Evolutionary conservation across 2,888 invertebrate species (phyloP), one percentile per base, ranked within the genome.

Genomic region (Philopedon plagiatum): DNA sequence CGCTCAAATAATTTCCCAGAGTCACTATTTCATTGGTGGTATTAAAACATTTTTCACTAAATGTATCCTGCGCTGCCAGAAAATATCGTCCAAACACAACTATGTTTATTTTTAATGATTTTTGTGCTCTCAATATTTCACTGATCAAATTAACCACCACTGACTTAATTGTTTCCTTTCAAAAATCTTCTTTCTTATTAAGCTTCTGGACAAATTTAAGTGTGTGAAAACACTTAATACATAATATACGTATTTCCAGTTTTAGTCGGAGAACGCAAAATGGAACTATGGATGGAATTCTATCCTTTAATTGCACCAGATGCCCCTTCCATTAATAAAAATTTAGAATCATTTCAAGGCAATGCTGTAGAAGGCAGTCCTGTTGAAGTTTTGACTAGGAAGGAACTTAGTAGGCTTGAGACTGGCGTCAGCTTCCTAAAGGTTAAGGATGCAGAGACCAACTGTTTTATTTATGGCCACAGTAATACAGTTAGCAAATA

Each of bases 351-450:
- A 65, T 92, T 92, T 77, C 86, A 85, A 46, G 89, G 90, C 0
- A 84, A 84, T 49, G 87, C 88, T 69, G 86, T 92, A n/a, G 94
- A 95, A 78, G 95, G 95, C 0, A 93, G 92, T 78, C 89, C 93
- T 0, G 86, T 93, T 23, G 92, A 92, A 75, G 88, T 92, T 0
- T 88, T 92, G 0, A 88, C 89, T 0, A 82, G 81, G 37, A 85
- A 85, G 64, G 94, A 95, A 80, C 85, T 95, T 29, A 89, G 90
- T 2, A 90, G 93, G 37, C 84, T 96, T 63, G 92, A 94, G 79
- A 90, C 91, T 0, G 95, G 94, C 1, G 91, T 92, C 1, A 92
- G 92, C 29, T 92, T 91, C 76, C 84, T 96, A 32, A 93, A 94
- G 81, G 86, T 96, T 11, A 89, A 91, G 58, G 90, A 91, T 54